Conservation (phyloP, 2,113 vertebrate species). For the Sarotherodon lohbergeri region DNA sequence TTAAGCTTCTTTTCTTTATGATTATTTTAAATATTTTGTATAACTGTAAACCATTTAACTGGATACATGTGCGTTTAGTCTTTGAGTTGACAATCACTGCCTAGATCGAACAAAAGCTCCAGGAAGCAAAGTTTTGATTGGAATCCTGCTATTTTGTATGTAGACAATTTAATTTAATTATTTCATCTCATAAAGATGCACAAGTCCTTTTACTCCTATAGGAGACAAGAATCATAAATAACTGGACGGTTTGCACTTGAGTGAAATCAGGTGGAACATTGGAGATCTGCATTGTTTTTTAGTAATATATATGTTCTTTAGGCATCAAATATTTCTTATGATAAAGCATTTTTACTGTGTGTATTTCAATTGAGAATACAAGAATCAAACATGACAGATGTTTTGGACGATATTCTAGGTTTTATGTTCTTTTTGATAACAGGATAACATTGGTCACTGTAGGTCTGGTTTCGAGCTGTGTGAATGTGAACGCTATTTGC, state of each 20-base stretch:
- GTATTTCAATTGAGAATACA: neutral
- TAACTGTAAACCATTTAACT: neutral
- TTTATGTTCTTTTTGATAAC: neutral
- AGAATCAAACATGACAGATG: neutral
- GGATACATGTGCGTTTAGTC: neutral
- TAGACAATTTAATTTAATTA: neutral
- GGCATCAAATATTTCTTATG: neutral
- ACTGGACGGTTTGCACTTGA: conserved; percentile 1
- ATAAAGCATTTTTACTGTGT: neutral
- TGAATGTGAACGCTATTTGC: neutral
- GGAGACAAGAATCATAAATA: neutral
- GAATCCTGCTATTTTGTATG: neutral
- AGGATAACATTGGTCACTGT: neutral
- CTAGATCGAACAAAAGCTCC: neutral
- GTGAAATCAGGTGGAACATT: neutral
- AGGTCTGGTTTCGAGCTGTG: neutral
- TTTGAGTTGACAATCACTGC: neutral
- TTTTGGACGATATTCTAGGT: neutral
- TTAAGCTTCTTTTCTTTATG: neutral
- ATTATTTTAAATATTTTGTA: neutral
- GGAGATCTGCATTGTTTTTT: neutral
- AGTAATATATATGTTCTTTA: neutral
- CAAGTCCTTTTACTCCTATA: neutral
- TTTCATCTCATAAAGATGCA: neutral
- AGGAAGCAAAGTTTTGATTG: neutral